Evolutionary conservation across 2,888 invertebrate species (phyloP).

Genomic region (Ichneumoninae sp.): DNA sequence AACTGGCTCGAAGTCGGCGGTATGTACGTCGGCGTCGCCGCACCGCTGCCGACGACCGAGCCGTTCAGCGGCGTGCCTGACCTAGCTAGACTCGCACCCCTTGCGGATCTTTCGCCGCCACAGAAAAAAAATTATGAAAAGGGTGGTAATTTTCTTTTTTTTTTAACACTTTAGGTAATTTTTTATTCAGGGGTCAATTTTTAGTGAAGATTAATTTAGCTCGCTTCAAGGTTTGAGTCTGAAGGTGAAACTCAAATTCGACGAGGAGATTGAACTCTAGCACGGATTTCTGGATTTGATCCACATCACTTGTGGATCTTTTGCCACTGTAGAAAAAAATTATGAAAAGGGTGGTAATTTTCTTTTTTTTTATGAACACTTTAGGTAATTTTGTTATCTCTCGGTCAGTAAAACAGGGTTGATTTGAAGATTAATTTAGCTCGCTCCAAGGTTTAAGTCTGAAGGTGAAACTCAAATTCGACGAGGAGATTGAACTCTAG

Average conservation of each 20-base stretch:
- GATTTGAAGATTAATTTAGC: not conserved
- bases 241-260: too few species aligned
- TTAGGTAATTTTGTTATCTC: not conserved
- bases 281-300: too few species aligned
- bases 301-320: too few species aligned
- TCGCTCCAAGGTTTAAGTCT: too few species aligned
- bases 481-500: too few species aligned
- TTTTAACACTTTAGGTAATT: not conserved
- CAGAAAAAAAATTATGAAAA: slow-evolving; percentile 1
- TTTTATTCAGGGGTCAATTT: not conserved
- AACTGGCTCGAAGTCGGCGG: slow-evolving; percentile 87
- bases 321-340: too few species aligned
- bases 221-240: too few species aligned
- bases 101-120: slow-evolving; percentile 81
- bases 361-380: too few species aligned
- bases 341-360: too few species aligned
- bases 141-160: not conserved
- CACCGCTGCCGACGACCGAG: slow-evolving; percentile 85
- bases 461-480: too few species aligned
- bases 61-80: slow-evolving; percentile 82
- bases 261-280: too few species aligned
- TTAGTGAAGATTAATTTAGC: too few species aligned
- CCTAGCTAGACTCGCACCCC: slow-evolving; percentile 86
- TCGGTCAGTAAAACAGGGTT: not conserved
- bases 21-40: slow-evolving; percentile 85